Evolutionary conservation across 2,888 invertebrate species (phyloP), one percentile per base, ranked within the genome.

Genomic region (Phyllotreta striolata): DNA sequence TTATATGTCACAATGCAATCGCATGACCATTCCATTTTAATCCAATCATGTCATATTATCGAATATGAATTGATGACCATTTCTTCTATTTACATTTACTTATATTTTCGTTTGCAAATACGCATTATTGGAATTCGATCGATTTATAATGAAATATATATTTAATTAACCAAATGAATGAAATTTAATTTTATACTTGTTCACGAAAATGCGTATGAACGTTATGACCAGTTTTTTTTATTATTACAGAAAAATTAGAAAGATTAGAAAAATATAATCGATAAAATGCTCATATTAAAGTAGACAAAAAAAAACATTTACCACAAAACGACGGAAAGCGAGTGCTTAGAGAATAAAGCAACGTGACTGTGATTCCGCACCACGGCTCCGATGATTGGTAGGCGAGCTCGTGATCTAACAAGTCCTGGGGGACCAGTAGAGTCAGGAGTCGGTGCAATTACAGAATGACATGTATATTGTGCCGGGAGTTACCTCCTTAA

Each of bases 381-480:
- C 51, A 38, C 40, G 37, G 54, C 47, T 41, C 38, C 58, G 64
- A 66, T 67, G 66, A 67, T 66, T 63, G 61, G 66, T 61, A 52
- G 66, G 63, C 46, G 51, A 66, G 58, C 51, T 44, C 52, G 63
- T 60, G 57, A 62, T 64, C 66, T 67, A 68, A 72, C 72, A 71
- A 72, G 67, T 64, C 72, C 65, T 69, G 38, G 10, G 71, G 67
- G 71, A 69, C 64, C 63, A 61, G 59, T 72, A 60, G 66, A 66
- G 69, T 65, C 63, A 67, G 57, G 68, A 67, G 69, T 66, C 59
- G 58, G 63, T 58, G 69, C 73, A 73, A 73, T 73, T 73, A 73
- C 70, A 69, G 69, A 67, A 68, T 69, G 71, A 67, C 73, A 72
- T 73, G 70, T 72, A 72, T 73, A 73, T 69, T 70, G 71, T 67